These are phyloP conservation scores for Adoxophyes honmai DNA, from an alignment of 1,140 invertebrate species.

Conservation along the genomic window DNA sequence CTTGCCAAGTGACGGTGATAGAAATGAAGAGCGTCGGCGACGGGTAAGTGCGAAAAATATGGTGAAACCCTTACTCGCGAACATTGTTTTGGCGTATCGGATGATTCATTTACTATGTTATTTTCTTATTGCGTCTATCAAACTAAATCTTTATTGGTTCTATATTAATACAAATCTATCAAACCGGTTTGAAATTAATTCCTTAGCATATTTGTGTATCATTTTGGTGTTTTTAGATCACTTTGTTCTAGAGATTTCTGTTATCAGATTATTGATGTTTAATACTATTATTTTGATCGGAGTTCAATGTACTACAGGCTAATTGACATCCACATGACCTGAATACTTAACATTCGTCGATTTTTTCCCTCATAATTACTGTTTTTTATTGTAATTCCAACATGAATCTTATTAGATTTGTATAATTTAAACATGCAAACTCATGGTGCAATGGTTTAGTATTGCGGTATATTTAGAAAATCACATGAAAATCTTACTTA, in stretches of 20 bases:
- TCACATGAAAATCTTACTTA: no score
- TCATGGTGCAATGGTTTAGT: no score
- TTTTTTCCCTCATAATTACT: no score
- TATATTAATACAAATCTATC: slow-evolving; percentile 4
- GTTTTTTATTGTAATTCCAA: no score
- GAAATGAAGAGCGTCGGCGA: slow-evolving; percentile 60
- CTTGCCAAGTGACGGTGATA: slow-evolving; percentile 43
- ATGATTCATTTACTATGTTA: slow-evolving; percentile 26
- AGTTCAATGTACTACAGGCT: not conserved
- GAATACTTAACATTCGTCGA: slow-evolving; percentile 1
- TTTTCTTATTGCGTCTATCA: slow-evolving; percentile 20
- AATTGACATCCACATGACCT: slow-evolving; percentile 6
- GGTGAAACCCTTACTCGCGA: not conserved
- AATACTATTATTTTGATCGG: not conserved
- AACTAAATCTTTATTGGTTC: not conserved
- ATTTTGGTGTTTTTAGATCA: slow-evolving; percentile 1
- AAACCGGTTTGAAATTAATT: not conserved
- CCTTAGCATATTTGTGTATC: not conserved
- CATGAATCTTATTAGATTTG: no score
- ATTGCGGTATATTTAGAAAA: no score
- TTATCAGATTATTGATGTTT: not conserved
- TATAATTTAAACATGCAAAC: no score
- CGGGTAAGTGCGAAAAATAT: slow-evolving; percentile 41
- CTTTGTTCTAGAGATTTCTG: not conserved
- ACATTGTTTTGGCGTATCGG: slow-evolving; percentile 10